Evolutionary conservation across 2,113 vertebrate genomes (phyloP), one percentile per base, ranked within the genome.

Genomic region (Xiphophorus hellerii): DNA sequence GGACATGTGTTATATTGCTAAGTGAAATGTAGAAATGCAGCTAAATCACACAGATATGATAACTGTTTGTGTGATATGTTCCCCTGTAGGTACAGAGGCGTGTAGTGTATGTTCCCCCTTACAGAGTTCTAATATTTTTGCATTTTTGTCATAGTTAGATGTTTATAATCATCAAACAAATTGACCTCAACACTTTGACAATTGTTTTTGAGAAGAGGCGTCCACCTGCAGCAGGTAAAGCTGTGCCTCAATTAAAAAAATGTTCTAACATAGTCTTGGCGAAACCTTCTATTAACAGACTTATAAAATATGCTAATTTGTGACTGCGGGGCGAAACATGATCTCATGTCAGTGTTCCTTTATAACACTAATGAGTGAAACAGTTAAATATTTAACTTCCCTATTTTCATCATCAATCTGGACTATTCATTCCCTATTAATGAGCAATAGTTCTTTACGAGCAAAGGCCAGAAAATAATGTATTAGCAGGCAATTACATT

Each of bases 401-500:
- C 51, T 42, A 29, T 75, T 83, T 76, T 73, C 73, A 76, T 80
- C 69, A 85, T 86, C 31, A 77, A 51, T 84, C 70, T 81, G 65
- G 31, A 77, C 79, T 74, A 69, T 51, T 89, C 37, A 86, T 89
- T 82, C 82, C 22, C 72, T 48, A 80, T 83, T 77, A 61, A 74
- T 87, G 82, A 90, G 84, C 84, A 84, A 87, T 87, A 82, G 69
- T 66, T 76, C 68, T 72, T 37, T 75, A 79, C 82, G 87, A 77
- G 78, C 42, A n/a, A 71, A 79, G 72, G 44, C 42, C 71, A 84
- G 87, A 85, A 65, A 58, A 81, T 83, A 78, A 89, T 77, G 76
- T 65, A 88, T 86, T 83, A 89, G 80, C 64, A 78, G 69, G 76
- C 89, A 92, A 93, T 93, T 90, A 87, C 27, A 77, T 85, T 88